A percentile compares a stretch with the other conserved stretches of the same genome.
phyloP scores from a whole-genome alignment of 2,797 vertebrate species.

The Malurus splendens region DNA sequence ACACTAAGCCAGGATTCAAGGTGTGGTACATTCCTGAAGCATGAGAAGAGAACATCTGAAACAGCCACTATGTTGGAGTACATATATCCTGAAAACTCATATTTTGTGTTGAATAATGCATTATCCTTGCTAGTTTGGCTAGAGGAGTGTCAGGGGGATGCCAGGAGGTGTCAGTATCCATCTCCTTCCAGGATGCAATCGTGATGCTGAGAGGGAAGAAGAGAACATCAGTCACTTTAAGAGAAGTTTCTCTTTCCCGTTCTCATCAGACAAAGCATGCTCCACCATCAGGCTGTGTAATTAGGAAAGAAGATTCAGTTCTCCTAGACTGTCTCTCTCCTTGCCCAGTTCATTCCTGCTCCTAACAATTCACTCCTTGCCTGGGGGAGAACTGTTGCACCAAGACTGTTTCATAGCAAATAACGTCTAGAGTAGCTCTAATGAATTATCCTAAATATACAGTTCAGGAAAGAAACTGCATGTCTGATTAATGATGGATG shows the following conservation, averaged over 20 bases:
- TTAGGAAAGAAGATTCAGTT: not conserved
- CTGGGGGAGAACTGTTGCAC: not conserved
- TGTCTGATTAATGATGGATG: not conserved
- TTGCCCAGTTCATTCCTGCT: not conserved
- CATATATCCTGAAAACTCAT: rapidly evolving
- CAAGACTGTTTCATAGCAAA: not conserved
- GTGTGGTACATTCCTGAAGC: not conserved
- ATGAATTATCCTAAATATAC: not conserved
- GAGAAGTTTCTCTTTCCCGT: not conserved
- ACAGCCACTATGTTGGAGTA: not conserved
- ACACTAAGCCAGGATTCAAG: not conserved
- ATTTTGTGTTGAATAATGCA: not conserved
- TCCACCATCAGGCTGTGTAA: not conserved
- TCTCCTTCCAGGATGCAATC: not conserved
- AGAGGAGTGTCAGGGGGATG: not conserved
- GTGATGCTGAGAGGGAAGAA: not conserved
- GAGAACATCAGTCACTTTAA: not conserved
- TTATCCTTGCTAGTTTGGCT: not conserved
- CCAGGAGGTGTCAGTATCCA: not conserved
- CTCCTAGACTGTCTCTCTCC: not conserved
- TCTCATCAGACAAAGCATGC: not conserved
- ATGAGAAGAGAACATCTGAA: not conserved
- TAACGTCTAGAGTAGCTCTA: not conserved
- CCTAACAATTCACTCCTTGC: not conserved
- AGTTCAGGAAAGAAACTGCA: not conserved